These are phyloP conservation scores for Gambusia affinis DNA, from an alignment of 2,113 vertebrate species.

Conservation along the genomic window DNA sequence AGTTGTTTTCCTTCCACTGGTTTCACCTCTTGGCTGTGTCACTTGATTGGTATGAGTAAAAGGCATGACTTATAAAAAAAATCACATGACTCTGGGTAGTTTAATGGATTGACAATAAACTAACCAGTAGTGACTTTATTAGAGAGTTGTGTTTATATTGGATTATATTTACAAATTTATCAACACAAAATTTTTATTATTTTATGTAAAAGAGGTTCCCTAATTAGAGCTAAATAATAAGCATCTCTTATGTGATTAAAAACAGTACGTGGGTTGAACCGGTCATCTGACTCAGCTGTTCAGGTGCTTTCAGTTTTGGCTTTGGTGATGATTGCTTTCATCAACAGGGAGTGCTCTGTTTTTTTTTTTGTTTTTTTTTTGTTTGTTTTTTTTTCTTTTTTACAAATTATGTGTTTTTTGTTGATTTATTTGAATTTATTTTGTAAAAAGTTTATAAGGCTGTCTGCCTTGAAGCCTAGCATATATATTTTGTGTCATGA, in stretches of 20 bases:
- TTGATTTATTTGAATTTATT: background rate
- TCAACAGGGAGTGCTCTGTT: constrained; percentile 49
- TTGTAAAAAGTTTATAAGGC: background rate
- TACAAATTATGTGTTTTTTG: constrained; percentile 37
- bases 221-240: background rate
- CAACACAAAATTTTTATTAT: background rate
- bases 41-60: constrained; percentile 36
- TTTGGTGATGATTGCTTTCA: constrained; percentile 23
- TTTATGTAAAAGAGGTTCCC: background rate
- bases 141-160: background rate
- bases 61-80: constrained; percentile 26
- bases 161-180: background rate
- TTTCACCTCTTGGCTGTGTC: constrained; percentile 22
- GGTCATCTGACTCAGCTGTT: background rate
- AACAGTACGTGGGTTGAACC: background rate
- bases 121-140: background rate
- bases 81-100: background rate
- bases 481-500: background rate
- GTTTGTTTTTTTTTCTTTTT: constrained; percentile 66
- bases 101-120: background rate
- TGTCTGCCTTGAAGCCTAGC: background rate
- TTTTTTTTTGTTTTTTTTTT: constrained; percentile 56
- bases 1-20: background rate
- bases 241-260: background rate
- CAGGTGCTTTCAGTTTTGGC: constrained; percentile 39